phyloP scores from a whole-genome alignment of 2,113 vertebrate genomes.

The Cryptotis parvus region DNA sequence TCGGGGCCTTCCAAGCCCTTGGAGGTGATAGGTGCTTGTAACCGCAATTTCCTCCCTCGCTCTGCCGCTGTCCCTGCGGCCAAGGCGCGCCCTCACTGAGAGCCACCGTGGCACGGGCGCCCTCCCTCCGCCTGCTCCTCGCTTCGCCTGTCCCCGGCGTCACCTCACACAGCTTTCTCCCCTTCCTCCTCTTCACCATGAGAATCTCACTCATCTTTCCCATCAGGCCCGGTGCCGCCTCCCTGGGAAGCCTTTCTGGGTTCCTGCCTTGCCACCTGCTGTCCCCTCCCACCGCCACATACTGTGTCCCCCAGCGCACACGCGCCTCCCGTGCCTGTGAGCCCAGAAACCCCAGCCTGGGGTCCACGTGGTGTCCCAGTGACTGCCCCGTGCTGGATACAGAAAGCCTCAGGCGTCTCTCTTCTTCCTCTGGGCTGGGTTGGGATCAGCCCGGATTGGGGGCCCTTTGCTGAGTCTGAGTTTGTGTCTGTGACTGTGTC shows the following conservation, averaged over 20 bases:
- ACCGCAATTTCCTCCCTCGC: constrained; percentile 74
- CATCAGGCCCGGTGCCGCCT: not conserved
- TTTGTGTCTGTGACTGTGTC: no score
- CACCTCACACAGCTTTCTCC: not conserved
- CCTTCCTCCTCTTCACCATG: not conserved
- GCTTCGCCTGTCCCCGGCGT: no score
- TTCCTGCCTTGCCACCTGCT: not conserved
- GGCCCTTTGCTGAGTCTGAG: not conserved
- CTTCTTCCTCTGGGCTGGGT: not conserved
- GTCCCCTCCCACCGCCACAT: no score
- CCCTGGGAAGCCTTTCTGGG: constrained; percentile 18
- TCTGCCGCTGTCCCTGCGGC: not conserved
- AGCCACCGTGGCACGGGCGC: not conserved
- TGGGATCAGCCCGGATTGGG: not conserved
- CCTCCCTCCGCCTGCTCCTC: not conserved
- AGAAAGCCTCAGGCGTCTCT: not conserved
- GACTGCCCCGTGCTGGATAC: constrained; percentile 25
- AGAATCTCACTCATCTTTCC: constrained; percentile 28
- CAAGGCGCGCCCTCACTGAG: no score
- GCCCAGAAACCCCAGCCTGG: not conserved
- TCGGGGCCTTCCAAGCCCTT: constrained; percentile 76
- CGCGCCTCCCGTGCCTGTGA: constrained; percentile 28
- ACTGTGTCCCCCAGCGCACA: not conserved
- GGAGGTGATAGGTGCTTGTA: constrained; percentile 75
- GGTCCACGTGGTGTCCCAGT: constrained; percentile 8